phyloP scores from a whole-genome alignment of 2,888 invertebrate species.

The Drosophila macrospina region DNA sequence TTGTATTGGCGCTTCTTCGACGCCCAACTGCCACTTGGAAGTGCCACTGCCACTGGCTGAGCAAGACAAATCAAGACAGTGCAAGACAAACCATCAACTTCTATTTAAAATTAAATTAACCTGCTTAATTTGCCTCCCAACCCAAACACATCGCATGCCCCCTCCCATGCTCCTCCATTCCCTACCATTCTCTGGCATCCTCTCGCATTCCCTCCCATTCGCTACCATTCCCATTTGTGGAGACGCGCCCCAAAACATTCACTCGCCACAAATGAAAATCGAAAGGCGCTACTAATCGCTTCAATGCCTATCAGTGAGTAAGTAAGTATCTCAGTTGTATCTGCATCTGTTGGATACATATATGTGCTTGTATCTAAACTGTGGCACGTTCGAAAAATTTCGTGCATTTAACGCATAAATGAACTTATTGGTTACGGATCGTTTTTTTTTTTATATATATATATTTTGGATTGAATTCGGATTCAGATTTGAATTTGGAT shows the following conservation, averaged over 20 bases:
- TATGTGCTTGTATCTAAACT: conserved; percentile 34
- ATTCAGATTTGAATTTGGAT: not conserved
- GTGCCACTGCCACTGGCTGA: conserved; percentile 54
- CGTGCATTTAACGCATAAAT: conserved; percentile 80
- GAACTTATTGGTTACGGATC: conserved; percentile 63
- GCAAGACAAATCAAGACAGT: conserved; percentile 38
- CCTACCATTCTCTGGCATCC: too few relatives aligned
- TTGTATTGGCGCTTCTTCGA: conserved; percentile 61
- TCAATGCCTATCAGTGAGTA: conserved; percentile 63
- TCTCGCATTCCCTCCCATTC: too few relatives aligned
- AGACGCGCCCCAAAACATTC: conserved; percentile 76
- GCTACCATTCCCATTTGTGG: conserved; percentile 9
- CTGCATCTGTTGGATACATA: conserved; percentile 47
- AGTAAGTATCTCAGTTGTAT: conserved; percentile 44
- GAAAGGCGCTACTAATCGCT: conserved; percentile 80
- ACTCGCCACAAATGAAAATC: conserved; percentile 64
- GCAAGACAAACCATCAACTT: conserved; percentile 70
- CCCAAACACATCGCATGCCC: too few relatives aligned
- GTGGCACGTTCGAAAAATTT: conserved; percentile 61
- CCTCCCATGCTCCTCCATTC: too few relatives aligned
- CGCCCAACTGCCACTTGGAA: conserved; percentile 50
- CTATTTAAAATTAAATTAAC: conserved; percentile 81
- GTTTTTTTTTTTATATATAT: conserved; percentile 44
- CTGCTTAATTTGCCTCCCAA: conserved; percentile 72
- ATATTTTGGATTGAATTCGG: conserved; percentile 32